phyloP scores from a whole-genome alignment of 2,888 invertebrate species.

The Apotomis capreana region DNA sequence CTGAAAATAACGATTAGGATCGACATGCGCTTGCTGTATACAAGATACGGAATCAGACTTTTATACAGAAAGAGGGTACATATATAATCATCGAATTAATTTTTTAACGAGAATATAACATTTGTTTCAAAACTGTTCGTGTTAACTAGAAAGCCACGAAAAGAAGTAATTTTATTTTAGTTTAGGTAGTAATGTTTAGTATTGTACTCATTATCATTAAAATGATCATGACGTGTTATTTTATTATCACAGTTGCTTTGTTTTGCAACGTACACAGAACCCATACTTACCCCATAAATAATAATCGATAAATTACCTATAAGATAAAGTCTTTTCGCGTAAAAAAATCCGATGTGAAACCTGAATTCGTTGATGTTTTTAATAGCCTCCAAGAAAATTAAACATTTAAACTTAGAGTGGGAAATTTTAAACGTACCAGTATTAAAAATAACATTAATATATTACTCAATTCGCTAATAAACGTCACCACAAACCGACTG shows the following conservation, averaged over 20 bases:
- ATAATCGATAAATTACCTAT: too few species aligned
- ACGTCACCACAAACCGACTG: slow-evolving; percentile 22
- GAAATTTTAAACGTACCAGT: slow-evolving; percentile 13
- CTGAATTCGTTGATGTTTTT: not conserved
- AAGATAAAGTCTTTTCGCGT: too few species aligned
- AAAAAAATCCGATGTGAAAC: not conserved
- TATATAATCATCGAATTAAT: not conserved
- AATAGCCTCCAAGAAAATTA: slow-evolving; percentile 14
- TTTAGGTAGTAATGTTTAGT: too few species aligned
- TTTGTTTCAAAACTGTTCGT: too few species aligned
- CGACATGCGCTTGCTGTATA: slow-evolving; percentile 35
- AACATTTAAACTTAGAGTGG: slow-evolving; percentile 1
- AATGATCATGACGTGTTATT: not conserved
- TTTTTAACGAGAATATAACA: too few species aligned
- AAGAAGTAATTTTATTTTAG: too few species aligned
- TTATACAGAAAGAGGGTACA: slow-evolving; percentile 11
- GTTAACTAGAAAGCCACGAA: too few species aligned
- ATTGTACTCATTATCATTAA: not conserved
- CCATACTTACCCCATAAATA: too few species aligned
- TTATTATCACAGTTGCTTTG: not conserved
- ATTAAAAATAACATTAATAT: slow-evolving; percentile 21
- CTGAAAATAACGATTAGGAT: slow-evolving; percentile 41
- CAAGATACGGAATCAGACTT: slow-evolving; percentile 32
- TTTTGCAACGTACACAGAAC: not conserved
- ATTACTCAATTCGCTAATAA: slow-evolving; percentile 33